Evolutionary conservation across 2,113 vertebrate species (phyloP), one percentile per base, ranked within the genome.

Genomic region (Sciurus niger): DNA sequence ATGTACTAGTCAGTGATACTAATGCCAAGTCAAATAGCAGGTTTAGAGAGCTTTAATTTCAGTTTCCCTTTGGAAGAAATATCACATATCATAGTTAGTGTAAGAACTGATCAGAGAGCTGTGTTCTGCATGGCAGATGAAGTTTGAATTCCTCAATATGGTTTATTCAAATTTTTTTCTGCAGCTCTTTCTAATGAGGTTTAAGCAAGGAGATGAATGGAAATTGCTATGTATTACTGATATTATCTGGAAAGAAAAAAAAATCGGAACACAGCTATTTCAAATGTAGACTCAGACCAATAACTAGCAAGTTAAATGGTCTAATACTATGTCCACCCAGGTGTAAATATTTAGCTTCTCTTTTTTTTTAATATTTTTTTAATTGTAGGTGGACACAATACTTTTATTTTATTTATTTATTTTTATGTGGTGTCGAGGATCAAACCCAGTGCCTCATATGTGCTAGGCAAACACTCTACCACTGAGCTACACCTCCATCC

Each of bases 181-280:
- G n/a, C 94, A 93, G 88, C 72, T 73, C 32, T 58, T 90, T 80
- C 68, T 94, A 78, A 70, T 80, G 77, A 77, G 17, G 58, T 55
- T 72, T 84, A 93, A 72, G 37, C 22, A 78, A 80, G 46, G 34
- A 95, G 3, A 60, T 90, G 40, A 4, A 24, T 55, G 1, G 25
- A 82, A 40, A 30, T 73, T 91, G 37, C 25, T 93, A 60, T 92
- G 53, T 53, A 79, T 79, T 89, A 53, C 28, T 87, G 11, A 51
- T 43, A 13, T 14, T 85, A 40, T 93, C 9, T 40, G 34, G n/a
- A 92, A 91, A n/a, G 24, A 84, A 48, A 70, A 70, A 88, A 84
- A 78, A 93, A 53, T 58, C 43, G 58, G 53, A 93, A 68, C 28
- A 43, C 22, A 84, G 11, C 11, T 65, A 4, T 68, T 92, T 24